Evolutionary conservation across 2,797 vertebrate species (phyloP).

Genomic region (Antennarius maculatus): DNA sequence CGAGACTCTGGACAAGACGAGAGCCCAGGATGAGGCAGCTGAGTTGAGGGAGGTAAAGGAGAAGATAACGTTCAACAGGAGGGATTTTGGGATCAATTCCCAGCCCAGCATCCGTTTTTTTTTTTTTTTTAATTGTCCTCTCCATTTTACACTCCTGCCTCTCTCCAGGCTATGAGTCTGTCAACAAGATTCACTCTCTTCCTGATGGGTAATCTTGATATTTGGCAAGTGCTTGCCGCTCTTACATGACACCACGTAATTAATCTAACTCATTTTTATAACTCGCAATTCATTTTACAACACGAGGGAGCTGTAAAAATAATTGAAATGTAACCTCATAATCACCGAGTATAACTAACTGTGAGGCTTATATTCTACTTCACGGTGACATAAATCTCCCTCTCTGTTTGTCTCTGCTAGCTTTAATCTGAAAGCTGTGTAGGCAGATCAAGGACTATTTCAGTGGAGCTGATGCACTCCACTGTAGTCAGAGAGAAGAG

Average conservation of each 20-base stretch:
- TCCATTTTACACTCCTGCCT: slow-evolving; percentile 25
- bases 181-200: slow-evolving; percentile 52
- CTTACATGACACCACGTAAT: slow-evolving; percentile 45
- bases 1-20: slow-evolving; percentile 7
- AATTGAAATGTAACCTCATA: slow-evolving; percentile 59
- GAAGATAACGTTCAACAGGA: slow-evolving; percentile 12
- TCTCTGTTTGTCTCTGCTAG: slow-evolving; percentile 29
- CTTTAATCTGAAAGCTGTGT: slow-evolving; percentile 56
- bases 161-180: slow-evolving; percentile 33
- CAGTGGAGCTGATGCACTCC: slow-evolving; percentile 67
- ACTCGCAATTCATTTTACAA: slow-evolving; percentile 54
- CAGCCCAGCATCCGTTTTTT: slow-evolving; percentile 8
- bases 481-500: slow-evolving; percentile 45
- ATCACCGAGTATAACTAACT: slow-evolving; percentile 48
- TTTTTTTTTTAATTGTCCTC: slow-evolving; percentile 30
- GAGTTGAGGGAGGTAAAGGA: not conserved
- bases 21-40: slow-evolving; percentile 7
- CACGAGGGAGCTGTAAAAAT: slow-evolving; percentile 50
- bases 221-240: slow-evolving; percentile 34
- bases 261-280: slow-evolving; percentile 51
- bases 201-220: slow-evolving; percentile 47
- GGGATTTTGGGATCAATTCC: slow-evolving; percentile 25
- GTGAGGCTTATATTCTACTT: slow-evolving; percentile 34
- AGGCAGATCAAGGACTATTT: slow-evolving; percentile 70
- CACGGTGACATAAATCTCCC: slow-evolving; percentile 49